Percentiles rank a stretch among this genome's conserved stretches.
phyloP scores from a whole-genome alignment of 1,140 invertebrate genomes.

The Euglossa dilemma region DNA sequence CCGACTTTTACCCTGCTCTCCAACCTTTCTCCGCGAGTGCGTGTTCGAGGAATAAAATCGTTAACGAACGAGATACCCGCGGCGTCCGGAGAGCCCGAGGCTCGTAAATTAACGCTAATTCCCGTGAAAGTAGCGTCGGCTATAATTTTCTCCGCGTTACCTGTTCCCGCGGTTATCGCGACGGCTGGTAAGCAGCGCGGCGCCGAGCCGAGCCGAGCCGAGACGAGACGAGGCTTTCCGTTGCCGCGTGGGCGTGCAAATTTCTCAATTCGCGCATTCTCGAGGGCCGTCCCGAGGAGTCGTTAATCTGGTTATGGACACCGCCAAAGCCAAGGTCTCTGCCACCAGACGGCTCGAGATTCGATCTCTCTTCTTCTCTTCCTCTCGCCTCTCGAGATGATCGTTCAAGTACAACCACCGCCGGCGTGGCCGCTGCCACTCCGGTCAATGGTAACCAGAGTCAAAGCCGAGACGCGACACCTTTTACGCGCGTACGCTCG shows the following conservation, averaged over 20 bases:
- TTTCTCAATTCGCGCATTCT: constrained; percentile 40
- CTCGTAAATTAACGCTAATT: constrained; percentile 20
- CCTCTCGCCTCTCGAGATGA: not conserved
- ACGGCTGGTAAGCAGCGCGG: not conserved
- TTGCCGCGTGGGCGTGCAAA: not conserved
- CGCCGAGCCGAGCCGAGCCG: no score
- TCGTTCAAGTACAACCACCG: not conserved
- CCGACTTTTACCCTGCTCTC: not conserved
- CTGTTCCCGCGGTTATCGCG: not conserved
- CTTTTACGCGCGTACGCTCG: not conserved
- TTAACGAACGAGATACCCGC: not conserved
- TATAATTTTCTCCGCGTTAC: constrained; percentile 6
- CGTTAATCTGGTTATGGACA: constrained; percentile 68
- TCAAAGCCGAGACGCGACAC: constrained; percentile 51
- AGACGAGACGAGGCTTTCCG: no score
- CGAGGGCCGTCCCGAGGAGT: constrained; percentile 21
- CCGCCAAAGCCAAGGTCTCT: constrained; percentile 71
- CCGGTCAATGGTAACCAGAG: constrained; percentile 38
- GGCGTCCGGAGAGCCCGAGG: not conserved
- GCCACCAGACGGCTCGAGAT: constrained; percentile 46
- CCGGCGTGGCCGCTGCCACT: not conserved
- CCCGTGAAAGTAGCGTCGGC: constrained; percentile 12
- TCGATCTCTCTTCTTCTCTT: constrained; percentile 6
- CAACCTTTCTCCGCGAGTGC: not conserved
- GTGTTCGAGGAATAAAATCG: not conserved